These are phyloP conservation scores for Danio tinwini DNA, from an alignment of 2,797 vertebrate genomes.

Conservation along the genomic window DNA sequence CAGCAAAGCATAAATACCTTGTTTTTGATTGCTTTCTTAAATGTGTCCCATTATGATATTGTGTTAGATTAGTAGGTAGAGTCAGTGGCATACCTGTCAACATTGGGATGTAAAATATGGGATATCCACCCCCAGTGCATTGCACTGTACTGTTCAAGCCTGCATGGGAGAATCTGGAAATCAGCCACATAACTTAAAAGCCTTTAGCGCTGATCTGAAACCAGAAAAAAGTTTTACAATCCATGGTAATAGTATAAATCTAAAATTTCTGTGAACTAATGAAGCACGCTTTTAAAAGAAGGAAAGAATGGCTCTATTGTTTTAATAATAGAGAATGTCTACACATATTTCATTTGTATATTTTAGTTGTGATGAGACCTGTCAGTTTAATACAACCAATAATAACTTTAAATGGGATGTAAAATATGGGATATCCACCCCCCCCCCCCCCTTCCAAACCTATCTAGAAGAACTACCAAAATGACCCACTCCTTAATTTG, in stretches of 20 bases:
- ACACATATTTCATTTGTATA: neutral
- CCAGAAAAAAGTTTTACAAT: constrained; percentile 23
- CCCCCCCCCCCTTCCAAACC: no score
- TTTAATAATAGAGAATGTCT: constrained; percentile 5
- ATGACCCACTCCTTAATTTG: no score
- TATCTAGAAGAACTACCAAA: no score
- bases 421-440: no score
- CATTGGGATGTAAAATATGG: no score
- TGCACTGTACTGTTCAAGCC: constrained; percentile 1
- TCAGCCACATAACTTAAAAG: constrained; percentile 17
- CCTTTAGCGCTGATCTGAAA: constrained; percentile 9
- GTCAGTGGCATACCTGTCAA: no score
- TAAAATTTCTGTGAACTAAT: neutral
- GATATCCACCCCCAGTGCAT: no score
- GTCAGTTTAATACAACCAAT: neutral
- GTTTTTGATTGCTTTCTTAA: no score
- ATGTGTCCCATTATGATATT: no score
- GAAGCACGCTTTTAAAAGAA: neutral
- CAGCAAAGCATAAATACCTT: no score
- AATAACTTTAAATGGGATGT: no score
- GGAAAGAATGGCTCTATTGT: neutral
- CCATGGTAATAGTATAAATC: constrained; percentile 13
- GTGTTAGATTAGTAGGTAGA: no score
- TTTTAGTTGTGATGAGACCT: neutral
- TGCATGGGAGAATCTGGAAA: constrained; percentile 28